Conservation (phyloP, 2,797 vertebrate species). For the Hydrocynus forskahlii region DNA sequence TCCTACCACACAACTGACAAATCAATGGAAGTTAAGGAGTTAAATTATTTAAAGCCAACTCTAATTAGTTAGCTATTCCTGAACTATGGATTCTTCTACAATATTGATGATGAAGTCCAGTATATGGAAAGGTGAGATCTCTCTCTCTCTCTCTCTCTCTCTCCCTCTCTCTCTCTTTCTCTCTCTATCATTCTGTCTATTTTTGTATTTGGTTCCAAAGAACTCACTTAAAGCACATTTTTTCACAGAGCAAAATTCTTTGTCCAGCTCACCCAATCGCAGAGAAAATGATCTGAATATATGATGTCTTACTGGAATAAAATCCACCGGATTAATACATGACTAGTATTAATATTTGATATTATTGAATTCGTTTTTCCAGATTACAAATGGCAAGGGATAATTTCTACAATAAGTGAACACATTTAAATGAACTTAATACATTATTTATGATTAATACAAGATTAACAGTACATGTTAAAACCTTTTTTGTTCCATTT, state of each 20-base stretch:
- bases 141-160: slow-evolving; percentile 41
- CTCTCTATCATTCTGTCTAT: neutral
- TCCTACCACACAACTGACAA: slow-evolving; percentile 92
- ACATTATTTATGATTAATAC: neutral
- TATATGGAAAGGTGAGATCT: slow-evolving; percentile 76
- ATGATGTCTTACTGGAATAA: neutral
- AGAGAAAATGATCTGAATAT: slow-evolving; percentile 28
- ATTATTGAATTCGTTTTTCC: too few species aligned
- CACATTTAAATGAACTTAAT: too few species aligned
- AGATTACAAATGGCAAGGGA: neutral
- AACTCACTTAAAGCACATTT: slow-evolving; percentile 40
- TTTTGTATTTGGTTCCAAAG: slow-evolving; percentile 3
- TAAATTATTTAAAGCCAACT: slow-evolving; percentile 99
- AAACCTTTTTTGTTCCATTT: neutral
- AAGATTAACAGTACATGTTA: neutral
- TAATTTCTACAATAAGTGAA: too few species aligned
- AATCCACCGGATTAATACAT: too few species aligned
- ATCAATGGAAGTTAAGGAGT: slow-evolving; percentile 99
- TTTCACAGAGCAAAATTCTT: neutral
- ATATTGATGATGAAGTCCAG: slow-evolving; percentile 94
- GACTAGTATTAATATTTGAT: too few species aligned
- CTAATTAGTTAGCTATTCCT: slow-evolving; percentile 99
- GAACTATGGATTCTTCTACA: slow-evolving; percentile 94
- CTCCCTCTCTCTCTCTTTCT: slow-evolving; percentile 54
- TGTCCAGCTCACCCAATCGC: neutral